phyloP scores from a whole-genome alignment of 2,888 invertebrate species.

The Ophion ellenae region DNA sequence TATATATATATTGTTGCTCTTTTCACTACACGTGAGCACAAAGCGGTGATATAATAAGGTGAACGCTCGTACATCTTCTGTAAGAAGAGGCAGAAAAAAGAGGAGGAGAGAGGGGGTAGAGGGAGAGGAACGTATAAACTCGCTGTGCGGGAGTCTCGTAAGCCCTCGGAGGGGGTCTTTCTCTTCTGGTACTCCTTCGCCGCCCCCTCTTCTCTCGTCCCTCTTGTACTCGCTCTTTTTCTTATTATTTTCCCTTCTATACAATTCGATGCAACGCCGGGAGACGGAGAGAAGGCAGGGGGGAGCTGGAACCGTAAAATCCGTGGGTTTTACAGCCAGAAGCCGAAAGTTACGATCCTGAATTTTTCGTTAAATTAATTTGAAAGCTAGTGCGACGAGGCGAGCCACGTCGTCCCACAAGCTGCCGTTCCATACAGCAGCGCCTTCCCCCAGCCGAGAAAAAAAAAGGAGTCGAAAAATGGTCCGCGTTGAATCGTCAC shows the following conservation, averaged over 20 bases:
- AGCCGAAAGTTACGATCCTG: constrained; percentile 77
- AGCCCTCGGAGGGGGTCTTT: constrained; percentile 62
- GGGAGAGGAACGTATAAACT: constrained; percentile 57
- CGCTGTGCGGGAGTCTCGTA: constrained; percentile 64
- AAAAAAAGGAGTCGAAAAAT: constrained; percentile 26
- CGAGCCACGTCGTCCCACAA: constrained; percentile 55
- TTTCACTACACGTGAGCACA: constrained; percentile 34
- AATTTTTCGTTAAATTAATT: constrained; percentile 77
- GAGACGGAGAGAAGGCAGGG: constrained; percentile 9
- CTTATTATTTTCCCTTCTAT: constrained; percentile 46
- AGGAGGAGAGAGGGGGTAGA: constrained; percentile 18
- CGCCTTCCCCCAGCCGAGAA: constrained; percentile 28
- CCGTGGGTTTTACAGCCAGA: constrained; percentile 71
- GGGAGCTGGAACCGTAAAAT: constrained; percentile 68
- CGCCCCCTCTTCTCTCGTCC: constrained; percentile 3
- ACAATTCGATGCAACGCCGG: constrained; percentile 50
- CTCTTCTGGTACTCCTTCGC: constrained; percentile 39
- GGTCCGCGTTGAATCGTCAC: not conserved
- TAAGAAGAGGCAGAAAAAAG: not conserved
- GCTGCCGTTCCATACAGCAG: constrained; percentile 47
- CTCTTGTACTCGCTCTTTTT: constrained; percentile 20
- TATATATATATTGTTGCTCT: constrained; percentile 32
- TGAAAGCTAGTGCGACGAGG: constrained; percentile 63
- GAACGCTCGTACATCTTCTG: constrained; percentile 57
- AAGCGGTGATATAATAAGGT: constrained; percentile 63